phyloP scores from a whole-genome alignment of 2,888 invertebrate genomes.

The Phyllotreta cruciferae region DNA sequence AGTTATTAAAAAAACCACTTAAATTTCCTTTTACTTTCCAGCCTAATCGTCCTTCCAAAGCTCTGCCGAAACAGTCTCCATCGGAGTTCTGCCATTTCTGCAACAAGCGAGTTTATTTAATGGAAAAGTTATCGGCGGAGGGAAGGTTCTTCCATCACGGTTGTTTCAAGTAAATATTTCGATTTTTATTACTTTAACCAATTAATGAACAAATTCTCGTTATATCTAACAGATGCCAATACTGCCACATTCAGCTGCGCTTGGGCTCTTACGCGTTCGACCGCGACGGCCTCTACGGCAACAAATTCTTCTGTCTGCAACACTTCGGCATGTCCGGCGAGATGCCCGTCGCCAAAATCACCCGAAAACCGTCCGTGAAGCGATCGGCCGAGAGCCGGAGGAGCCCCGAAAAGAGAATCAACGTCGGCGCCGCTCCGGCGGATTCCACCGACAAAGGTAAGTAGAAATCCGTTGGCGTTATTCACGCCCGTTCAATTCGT shows the following conservation, averaged over 20 bases:
- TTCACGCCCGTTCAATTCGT: slow-evolving; percentile 1
- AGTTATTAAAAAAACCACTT: neutral
- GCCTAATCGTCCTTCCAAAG: slow-evolving; percentile 64
- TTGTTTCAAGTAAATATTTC: slow-evolving; percentile 71
- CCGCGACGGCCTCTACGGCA: slow-evolving; percentile 71
- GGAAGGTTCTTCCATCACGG: slow-evolving; percentile 90
- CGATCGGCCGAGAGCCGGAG: slow-evolving; percentile 49
- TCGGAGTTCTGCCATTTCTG: slow-evolving; percentile 88
- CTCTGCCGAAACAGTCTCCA: slow-evolving; percentile 70
- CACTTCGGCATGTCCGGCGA: slow-evolving; percentile 73
- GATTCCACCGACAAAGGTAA: slow-evolving; percentile 59
- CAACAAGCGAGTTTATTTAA: slow-evolving; percentile 89
- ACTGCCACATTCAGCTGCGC: slow-evolving; percentile 84
- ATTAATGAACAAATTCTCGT: too few species aligned
- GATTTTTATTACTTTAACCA: too few species aligned
- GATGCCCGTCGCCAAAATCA: slow-evolving; percentile 50
- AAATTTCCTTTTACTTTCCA: neutral
- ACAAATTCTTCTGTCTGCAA: slow-evolving; percentile 78
- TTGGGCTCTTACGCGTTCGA: slow-evolving; percentile 81
- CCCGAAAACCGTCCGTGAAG: slow-evolving; percentile 49
- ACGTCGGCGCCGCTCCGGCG: slow-evolving; percentile 61
- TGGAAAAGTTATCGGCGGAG: slow-evolving; percentile 89
- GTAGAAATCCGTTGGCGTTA: slow-evolving; percentile 1
- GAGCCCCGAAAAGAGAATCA: slow-evolving; percentile 62
- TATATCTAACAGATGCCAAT: slow-evolving; percentile 73